Conservation (phyloP, 2,797 vertebrate genomes). For the Arctocebus calabarensis region DNA sequence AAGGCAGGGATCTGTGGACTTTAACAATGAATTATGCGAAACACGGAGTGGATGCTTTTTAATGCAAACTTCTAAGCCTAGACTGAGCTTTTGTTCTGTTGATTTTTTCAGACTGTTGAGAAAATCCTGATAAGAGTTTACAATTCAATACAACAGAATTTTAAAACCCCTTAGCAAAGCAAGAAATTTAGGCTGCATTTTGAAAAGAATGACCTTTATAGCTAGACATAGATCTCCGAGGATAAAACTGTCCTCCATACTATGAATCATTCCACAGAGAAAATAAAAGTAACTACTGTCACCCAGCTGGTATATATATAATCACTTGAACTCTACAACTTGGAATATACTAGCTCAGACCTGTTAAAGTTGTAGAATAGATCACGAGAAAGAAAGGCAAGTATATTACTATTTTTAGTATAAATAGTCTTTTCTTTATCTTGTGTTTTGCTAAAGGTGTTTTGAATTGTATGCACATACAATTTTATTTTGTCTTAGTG, state of each 20-base stretch:
- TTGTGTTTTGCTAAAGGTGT: constrained; percentile 55
- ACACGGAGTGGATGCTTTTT: background rate
- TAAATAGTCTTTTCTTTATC: constrained; percentile 58
- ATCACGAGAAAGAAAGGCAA: constrained; percentile 6
- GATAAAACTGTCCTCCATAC: background rate
- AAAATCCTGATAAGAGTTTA: background rate
- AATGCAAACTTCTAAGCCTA: background rate
- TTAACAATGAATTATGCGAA: background rate
- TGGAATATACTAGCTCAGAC: background rate
- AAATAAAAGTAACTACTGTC: constrained; percentile 52
- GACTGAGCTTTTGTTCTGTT: background rate
- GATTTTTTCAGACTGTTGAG: background rate
- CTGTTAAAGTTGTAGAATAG: background rate
- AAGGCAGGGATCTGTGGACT: background rate
- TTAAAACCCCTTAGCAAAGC: constrained; percentile 70
- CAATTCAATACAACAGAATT: constrained; percentile 56
- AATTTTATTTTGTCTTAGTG: constrained; percentile 60
- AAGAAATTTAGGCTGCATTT: constrained; percentile 77
- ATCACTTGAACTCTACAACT: background rate
- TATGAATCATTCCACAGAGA: constrained; percentile 37
- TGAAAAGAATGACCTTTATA: constrained; percentile 76
- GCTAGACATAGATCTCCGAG: background rate
- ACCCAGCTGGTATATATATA: background rate
- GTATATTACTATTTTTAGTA: constrained; percentile 64
- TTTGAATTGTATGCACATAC: constrained; percentile 58